A percentile compares a stretch with the other conserved stretches of the same genome.
phyloP scores from a whole-genome alignment of 2,888 invertebrate species.

The Heliconius ismenius region DNA sequence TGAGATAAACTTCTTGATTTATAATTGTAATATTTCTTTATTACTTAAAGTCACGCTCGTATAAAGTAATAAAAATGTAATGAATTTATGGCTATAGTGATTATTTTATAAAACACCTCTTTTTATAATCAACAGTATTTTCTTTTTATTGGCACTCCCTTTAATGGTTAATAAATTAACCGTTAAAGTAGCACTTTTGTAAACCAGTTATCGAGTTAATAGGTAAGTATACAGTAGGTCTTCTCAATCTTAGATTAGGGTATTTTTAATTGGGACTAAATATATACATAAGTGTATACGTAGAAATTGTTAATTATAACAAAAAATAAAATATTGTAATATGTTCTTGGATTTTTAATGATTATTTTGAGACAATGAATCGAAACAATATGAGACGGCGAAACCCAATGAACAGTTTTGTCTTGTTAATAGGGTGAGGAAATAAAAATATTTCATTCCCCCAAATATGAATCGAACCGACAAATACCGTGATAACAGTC shows the following conservation, averaged over 20 bases:
- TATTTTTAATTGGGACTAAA: neutral
- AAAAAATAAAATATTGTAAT: neutral
- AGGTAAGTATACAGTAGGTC: slow-evolving; percentile 9
- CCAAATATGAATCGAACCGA: neutral
- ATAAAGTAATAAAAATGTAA: slow-evolving; percentile 52
- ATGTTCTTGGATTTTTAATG: neutral
- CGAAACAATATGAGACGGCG: neutral
- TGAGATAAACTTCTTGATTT: slow-evolving; percentile 54
- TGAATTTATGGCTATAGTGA: slow-evolving; percentile 48
- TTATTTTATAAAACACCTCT: slow-evolving; percentile 44
- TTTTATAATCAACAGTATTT: slow-evolving; percentile 46
- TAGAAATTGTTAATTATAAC: neutral
- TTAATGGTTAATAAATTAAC: slow-evolving; percentile 38
- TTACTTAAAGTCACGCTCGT: slow-evolving; percentile 59
- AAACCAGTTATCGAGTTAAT: slow-evolving; percentile 30
- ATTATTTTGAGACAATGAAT: neutral
- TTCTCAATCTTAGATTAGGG: neutral
- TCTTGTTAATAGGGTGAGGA: neutral
- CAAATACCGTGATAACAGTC: neutral
- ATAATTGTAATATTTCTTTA: slow-evolving; percentile 56
- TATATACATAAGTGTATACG: neutral
- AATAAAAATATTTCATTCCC: neutral
- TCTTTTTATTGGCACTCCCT: slow-evolving; percentile 44
- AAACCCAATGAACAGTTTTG: neutral
- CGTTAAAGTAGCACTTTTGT: slow-evolving; percentile 29